Base-by-base conservation (phyloP, 2,888 invertebrate genomes). In the Chrysina gloriosa region DNA sequence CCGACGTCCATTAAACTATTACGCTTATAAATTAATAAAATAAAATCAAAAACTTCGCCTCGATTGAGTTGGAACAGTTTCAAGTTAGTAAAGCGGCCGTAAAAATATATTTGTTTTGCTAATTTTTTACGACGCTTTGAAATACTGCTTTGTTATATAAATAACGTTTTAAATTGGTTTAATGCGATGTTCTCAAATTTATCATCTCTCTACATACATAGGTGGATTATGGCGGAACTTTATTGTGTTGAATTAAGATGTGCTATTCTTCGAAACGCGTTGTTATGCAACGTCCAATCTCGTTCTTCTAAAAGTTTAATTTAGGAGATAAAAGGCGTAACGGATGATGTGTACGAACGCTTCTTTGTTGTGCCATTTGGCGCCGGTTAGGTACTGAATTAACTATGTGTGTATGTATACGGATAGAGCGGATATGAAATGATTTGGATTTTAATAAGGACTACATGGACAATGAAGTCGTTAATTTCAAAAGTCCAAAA, bases 101-200 rank as follows among this genome's bases (percentile, higher is more conserved):
- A 61, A 61, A 61, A 61, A 61, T 61, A 61, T 61, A 61, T 61
- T 61, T 61, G 58, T 61, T 61, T 61, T 61, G 42, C 42, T 61
- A 61, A 61, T 61, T 61, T 61, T 61, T 61, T 61, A 61, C 58
- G 58, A 61, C 14, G 58, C 58, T 61, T 61, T 25, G 42, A 61
- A 42, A 61, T 25, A 42, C 58, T 27, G 58, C 27, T 61, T 61
- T 61, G 42, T 61, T 61, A 42, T 45, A 61, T 61, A 61, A 61
- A 61, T 61, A 61, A 61, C 58, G 25, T 61, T 61, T 27, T 27
- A 14, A 16, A 27, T 61, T 42, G 58, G 58, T 61, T 61, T 61
- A 42, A 61, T 42, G 52, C 31, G 52, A 52, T 52, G 31, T 31
- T 52, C 52, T 31, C 52, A 52, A 29, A 52, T 52, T 52, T 52